Base-by-base conservation (phyloP, 2,888 invertebrate species). In the Catocala sponsa region DNA sequence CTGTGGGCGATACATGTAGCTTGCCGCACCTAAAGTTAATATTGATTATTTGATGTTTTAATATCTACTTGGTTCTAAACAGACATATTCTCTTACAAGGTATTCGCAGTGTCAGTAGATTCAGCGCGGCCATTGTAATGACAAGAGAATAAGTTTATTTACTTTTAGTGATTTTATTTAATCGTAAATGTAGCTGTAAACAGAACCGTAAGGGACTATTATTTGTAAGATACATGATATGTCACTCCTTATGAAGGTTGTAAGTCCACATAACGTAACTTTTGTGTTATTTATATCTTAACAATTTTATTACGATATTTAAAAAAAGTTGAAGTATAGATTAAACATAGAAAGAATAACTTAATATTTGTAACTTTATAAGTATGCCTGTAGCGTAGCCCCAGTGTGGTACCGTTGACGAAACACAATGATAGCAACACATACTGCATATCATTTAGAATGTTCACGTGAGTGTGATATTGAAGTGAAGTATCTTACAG, bases 171-270 rank as follows among this genome's bases (percentile, higher is more conserved):
- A 58, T 53, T 60, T 68, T 63, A 62, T 63, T 67, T 65, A 72
- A 68, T 74, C 25, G 25, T 25, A 25, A 80, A 66, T 74, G 65
- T 77, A 71, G 75, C 65, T 75, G 72, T 71, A 69, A 71, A 54
- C 67, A 59, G 70, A 75, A 75, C 70, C 76, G 74, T 79, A 76
- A 82, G 87, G 87, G 88, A 88, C 83, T 85, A 78, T 80, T 85
- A 79, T 80, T 80, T 85, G 82, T 83, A 85, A 82, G 80, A 75
- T 72, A 74, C 76, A 78, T 81, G 73, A 81, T 85, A 82, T 85
- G 85, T 85, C 87, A 87, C 87, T 91, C 90, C 91, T 91, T 93
- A 86, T 84, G 85, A 92, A 92, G 92, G 92, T 92, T 93, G 92
- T 92, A 91, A 88, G 91, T 92, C 91, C 90, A 91, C 79, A 78